Base-by-base conservation (phyloP, 1,140 invertebrate genomes). In the Drosophila arizonae region DNA sequence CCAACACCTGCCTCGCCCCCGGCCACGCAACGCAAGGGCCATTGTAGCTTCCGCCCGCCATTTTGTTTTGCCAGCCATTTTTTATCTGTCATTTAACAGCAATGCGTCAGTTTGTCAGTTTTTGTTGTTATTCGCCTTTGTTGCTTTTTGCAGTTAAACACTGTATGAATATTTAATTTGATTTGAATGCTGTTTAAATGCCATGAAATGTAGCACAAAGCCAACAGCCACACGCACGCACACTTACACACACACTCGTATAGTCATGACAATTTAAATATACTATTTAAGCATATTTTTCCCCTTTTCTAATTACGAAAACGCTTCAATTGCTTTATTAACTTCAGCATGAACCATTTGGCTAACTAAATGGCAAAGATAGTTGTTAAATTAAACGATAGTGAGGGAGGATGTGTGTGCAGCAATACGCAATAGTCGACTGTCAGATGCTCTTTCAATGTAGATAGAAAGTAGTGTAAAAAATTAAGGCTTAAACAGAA, bases 111-210 rank as follows among this genome's bases (percentile, higher is more conserved):
- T 65, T 81, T 41, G 50, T 55, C 5, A 45, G 41, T 33, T 28
- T 68, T 39, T 39, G 57, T 58, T 74, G 52, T 69, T 50, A 33
- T 43, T 73, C 48, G 39, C 48, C 26, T 17, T 46, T 43, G 41
- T 21, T 56, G 69, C 43, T 15, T 67, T 69, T 71, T 73, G 50
- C 56, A 39, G 72, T 69, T 69, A 66, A 76, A 63, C 72, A 56
- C 66, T 13, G 48, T 54, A 84, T 82, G 80, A 82, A 82, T 84
- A 69, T 84, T 79, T 76, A 66, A 82, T 82, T 72, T 69, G 30
- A 76, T 72, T 79, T 72, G 72, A 82, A 82, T 84, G 72, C 68
- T 77, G 56, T 36, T 72, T 82, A 84, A 82, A 72, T 76, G 67
- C 55, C 72, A 55, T 57, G 13, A 60, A 75, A 66, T 64, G 52